Base-by-base conservation (phyloP, 2,888 invertebrate species). In the Eledona agricola region DNA sequence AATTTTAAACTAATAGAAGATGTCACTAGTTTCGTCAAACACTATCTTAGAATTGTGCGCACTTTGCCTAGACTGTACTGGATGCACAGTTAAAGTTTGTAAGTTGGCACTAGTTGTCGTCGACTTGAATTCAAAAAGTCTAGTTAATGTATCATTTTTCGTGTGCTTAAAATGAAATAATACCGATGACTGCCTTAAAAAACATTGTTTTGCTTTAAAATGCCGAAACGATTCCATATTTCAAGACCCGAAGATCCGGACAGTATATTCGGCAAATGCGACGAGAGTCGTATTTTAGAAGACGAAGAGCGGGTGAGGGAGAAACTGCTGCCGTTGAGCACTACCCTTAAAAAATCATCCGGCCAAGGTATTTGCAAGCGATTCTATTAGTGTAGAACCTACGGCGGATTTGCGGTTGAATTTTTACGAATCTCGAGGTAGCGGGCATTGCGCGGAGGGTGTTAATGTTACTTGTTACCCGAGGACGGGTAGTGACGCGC, bases 181-280 rank as follows among this genome's bases (percentile, higher is more conserved):
- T n/a, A n/a, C n/a, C n/a, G n/a, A n/a, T n/a, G n/a, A n/a, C n/a
- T n/a, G n/a, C n/a, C n/a, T n/a, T 37, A 10, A 23, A 10, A 37
- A 37, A 23, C 10, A 7, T 38, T 15, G 23, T 20, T 10, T 29
- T 17, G 28, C 17, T 16, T 19, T 37, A 79, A 76, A 66, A 83
- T 83, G 83, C 80, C 82, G 55, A 83, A 83, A 72, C 75, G 83
- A 26, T 83, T 83, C 70, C 82, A 82, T 72, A 81, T 83, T 73
- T 82, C 83, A 53, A 82, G 81, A 69, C 79, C 79, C 19, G 82
- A 83, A 60, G 82, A 83, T 62, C 79, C 80, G 20, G 75, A 79
- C 53, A 80, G 80, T 55, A 66, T 67, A 38, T 59, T 55, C 40
- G 66, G 69, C 60, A 76, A 77, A 31, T 82, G 76, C 58, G 81